Conservation (phyloP, 1,140 invertebrate genomes). For the Himalopsyche phryganea region DNA sequence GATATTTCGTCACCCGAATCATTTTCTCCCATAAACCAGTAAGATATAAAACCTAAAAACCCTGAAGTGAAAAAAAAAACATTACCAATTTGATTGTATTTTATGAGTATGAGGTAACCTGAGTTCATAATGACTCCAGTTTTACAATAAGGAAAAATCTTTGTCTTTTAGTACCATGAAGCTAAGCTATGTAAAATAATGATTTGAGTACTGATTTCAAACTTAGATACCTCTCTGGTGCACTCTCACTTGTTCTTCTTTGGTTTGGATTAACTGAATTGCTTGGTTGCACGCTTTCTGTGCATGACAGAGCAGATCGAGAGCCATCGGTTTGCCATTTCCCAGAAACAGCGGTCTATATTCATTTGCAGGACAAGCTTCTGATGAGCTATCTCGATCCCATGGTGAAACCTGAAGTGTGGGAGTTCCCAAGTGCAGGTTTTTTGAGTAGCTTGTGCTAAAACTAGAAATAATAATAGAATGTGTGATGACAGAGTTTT, state of each 20-base stretch:
- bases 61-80: conserved; percentile 37
- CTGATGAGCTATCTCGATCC: not conserved
- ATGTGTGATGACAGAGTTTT: not conserved
- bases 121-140: no score
- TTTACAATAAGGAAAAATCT: no score
- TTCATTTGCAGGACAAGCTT: not conserved
- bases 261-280: conserved; percentile 35
- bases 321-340: conserved; percentile 28
- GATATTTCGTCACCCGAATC: conserved; percentile 54
- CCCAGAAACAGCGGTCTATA: conserved; percentile 22
- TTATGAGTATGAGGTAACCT: no score
- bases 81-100: not conserved
- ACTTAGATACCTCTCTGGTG: conserved; percentile 22
- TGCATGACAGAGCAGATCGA: conserved; percentile 39
- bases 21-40: conserved; percentile 54
- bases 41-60: conserved; percentile 42
- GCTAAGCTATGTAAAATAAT: no score
- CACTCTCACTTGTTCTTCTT: conserved; percentile 30
- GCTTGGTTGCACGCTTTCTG: conserved; percentile 37
- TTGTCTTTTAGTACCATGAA: no score
- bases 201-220: no score
- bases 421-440: not conserved
- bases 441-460: not conserved
- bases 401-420: not conserved
- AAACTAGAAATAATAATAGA: not conserved